Conservation (phyloP, 1,140 invertebrate genomes). For the Planococcus citri region DNA sequence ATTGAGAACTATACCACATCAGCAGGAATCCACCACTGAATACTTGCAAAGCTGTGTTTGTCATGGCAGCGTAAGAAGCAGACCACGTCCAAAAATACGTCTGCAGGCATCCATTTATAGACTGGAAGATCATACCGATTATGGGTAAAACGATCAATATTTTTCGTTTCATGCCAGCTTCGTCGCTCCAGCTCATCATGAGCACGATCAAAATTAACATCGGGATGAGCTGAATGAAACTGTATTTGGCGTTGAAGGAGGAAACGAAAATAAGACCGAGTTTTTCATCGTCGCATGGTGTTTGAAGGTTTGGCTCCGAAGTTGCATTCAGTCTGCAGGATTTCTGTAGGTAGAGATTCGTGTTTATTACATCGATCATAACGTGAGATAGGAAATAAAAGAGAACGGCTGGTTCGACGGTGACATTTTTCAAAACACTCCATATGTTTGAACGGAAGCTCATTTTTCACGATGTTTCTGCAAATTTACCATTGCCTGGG, state of each 20-base stretch:
- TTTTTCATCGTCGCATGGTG: background rate
- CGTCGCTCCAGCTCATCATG: constrained; percentile 29
- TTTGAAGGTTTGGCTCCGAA: background rate
- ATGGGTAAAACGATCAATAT: constrained; percentile 36
- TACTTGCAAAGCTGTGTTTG: background rate
- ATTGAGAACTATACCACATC: too few species aligned
- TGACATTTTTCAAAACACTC: background rate
- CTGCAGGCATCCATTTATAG: constrained; percentile 20
- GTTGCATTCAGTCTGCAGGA: background rate
- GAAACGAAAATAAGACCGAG: background rate
- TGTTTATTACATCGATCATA: background rate
- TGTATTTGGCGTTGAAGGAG: background rate
- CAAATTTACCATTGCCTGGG: too few species aligned
- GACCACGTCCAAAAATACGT: constrained; percentile 27
- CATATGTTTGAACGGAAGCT: too few species aligned
- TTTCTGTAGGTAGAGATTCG: constrained; percentile 4
- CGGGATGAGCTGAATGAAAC: background rate
- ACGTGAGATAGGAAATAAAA: background rate
- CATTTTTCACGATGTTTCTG: too few species aligned
- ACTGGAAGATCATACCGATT: constrained; percentile 23
- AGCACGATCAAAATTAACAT: constrained; percentile 29
- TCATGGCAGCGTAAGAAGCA: constrained; percentile 25
- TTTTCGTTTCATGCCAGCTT: constrained; percentile 33
- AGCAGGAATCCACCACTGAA: too few species aligned
- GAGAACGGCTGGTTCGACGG: background rate